Conservation (phyloP, 2,888 invertebrate genomes). For the Calameuta filiformis region DNA sequence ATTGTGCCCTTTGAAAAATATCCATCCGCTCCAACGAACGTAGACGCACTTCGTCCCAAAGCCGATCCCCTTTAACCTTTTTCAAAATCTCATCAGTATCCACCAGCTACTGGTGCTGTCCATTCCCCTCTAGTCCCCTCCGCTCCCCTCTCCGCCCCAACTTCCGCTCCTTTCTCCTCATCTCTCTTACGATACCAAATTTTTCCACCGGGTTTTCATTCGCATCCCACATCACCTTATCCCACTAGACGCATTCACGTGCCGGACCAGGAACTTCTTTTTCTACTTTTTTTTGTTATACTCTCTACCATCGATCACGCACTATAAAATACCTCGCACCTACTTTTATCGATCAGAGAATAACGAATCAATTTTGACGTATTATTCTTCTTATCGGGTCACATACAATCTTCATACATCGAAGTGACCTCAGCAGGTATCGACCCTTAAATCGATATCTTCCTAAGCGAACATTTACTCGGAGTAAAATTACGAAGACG, state of each 20-base stretch:
- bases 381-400: not conserved
- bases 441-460: not conserved
- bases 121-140: not conserved
- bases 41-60: slow-evolving; percentile 6
- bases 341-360: not conserved
- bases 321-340: not conserved
- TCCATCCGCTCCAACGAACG: slow-evolving; percentile 3
- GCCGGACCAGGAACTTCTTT: not conserved
- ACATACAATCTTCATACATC: not conserved
- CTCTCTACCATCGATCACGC: not conserved
- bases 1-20: slow-evolving; percentile 45
- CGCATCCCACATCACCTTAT: not conserved
- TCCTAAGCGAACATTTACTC: not conserved
- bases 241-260: not conserved
- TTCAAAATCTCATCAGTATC: slow-evolving; percentile 25
- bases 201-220: not conserved
- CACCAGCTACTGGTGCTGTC: slow-evolving; percentile 11
- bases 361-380: not conserved
- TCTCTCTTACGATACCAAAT: not conserved
- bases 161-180: not conserved
- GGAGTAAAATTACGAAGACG: not conserved
- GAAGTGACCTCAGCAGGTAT: not conserved
- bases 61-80: slow-evolving; percentile 1
- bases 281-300: not conserved
- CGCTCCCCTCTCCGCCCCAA: not conserved